phyloP scores from a whole-genome alignment of 2,797 vertebrate genomes.

The Hydrocynus forskahlii region DNA sequence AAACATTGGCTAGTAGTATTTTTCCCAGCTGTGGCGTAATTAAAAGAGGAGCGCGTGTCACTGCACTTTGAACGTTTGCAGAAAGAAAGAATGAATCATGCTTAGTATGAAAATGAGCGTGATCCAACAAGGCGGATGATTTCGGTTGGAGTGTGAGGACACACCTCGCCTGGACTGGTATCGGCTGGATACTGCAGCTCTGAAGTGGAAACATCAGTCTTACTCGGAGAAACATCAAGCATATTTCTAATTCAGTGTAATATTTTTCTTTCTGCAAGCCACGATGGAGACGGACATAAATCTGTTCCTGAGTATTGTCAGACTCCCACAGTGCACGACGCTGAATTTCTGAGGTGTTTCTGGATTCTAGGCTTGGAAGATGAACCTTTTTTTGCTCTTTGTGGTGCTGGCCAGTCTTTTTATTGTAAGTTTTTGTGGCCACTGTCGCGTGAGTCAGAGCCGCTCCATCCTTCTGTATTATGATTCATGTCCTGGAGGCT shows the following conservation, averaged over 20 bases:
- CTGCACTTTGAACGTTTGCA: no score
- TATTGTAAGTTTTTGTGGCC: constrained; percentile 1
- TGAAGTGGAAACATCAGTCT: background rate
- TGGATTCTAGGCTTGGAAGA: constrained; percentile 2
- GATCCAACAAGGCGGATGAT: background rate
- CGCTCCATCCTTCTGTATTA: constrained; percentile 3
- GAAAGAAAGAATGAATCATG: no score
- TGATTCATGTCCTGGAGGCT: constrained; percentile 28
- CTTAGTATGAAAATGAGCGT: background rate
- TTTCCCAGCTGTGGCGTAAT: no score
- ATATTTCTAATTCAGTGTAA: background rate
- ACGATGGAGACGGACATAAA: background rate
- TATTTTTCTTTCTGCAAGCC: background rate
- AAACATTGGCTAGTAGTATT: no score
- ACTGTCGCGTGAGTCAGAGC: background rate
- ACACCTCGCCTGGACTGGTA: background rate
- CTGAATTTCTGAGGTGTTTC: no score
- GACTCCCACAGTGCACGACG: background rate
- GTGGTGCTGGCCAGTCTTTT: background rate
- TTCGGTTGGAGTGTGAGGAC: background rate
- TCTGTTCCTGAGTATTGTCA: background rate
- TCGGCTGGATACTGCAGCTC: background rate
- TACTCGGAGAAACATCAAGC: background rate
- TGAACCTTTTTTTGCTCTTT: background rate
- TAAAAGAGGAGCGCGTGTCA: no score